These are phyloP conservation scores for Rhamphomyia laevipes DNA, from an alignment of 2,888 invertebrate species.

Conservation along the genomic window DNA sequence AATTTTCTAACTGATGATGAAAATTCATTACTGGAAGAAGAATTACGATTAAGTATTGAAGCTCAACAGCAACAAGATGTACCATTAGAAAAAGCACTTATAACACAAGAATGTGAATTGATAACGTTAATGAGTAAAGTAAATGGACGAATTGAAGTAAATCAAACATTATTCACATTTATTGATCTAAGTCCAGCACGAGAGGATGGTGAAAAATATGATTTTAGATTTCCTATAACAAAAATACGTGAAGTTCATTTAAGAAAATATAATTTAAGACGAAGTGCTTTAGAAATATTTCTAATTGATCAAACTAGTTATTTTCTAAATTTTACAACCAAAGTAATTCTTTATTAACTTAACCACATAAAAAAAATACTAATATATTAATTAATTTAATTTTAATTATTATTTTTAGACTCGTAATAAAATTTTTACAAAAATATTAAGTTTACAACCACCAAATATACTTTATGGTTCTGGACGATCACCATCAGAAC, in stretches of 20 bases:
- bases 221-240: slow-evolving; percentile 40
- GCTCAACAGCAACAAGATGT: slow-evolving; percentile 37
- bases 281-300: slow-evolving; percentile 53
- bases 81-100: slow-evolving; percentile 45
- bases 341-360: slow-evolving; percentile 32
- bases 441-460: slow-evolving; percentile 46
- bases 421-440: slow-evolving; percentile 48
- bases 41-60: slow-evolving; percentile 36
- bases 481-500: slow-evolving; percentile 47
- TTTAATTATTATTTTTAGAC: slow-evolving; percentile 32
- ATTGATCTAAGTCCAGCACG: slow-evolving; percentile 44
- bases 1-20: slow-evolving; percentile 38
- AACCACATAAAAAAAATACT: background rate
- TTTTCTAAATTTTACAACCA: slow-evolving; percentile 50
- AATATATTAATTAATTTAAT: background rate
- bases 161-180: slow-evolving; percentile 46
- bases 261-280: slow-evolving; percentile 47
- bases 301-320: slow-evolving; percentile 52
- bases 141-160: slow-evolving; percentile 49
- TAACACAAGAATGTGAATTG: slow-evolving; percentile 49
- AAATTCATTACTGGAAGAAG: slow-evolving; percentile 38
- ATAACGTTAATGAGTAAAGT: slow-evolving; percentile 48
- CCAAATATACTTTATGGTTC: slow-evolving; percentile 47
- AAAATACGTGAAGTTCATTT: slow-evolving; percentile 51
- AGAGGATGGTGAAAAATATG: slow-evolving; percentile 40